Evolutionary conservation across 2,113 vertebrate species (phyloP).

Genomic region (Melanotaenia duboulayi): DNA sequence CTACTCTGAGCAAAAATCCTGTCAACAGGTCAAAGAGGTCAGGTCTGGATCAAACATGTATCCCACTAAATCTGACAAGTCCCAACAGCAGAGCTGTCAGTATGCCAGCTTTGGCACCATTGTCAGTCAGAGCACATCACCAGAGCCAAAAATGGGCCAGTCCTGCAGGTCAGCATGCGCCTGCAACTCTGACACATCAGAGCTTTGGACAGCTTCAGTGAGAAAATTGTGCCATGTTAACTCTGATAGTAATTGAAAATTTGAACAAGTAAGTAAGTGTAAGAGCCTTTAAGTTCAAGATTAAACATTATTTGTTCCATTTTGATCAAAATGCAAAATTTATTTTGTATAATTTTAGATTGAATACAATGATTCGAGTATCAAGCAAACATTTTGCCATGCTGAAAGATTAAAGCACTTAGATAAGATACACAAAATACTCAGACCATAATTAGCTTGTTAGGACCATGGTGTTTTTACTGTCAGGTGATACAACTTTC

Average conservation of each 20-base stretch:
- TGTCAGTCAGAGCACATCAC: slow-evolving; percentile 68
- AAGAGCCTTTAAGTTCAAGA: no score
- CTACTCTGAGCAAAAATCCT: slow-evolving; percentile 63
- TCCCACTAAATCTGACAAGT: slow-evolving; percentile 72
- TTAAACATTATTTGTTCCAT: not conserved
- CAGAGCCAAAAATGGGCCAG: slow-evolving; percentile 56
- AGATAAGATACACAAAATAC: not conserved
- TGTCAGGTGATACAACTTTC: not conserved
- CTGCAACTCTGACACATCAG: slow-evolving; percentile 42
- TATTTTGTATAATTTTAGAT: not conserved
- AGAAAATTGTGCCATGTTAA: slow-evolving; percentile 26
- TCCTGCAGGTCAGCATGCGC: slow-evolving; percentile 50
- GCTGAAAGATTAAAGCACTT: not conserved
- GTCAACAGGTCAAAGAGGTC: slow-evolving; percentile 74
- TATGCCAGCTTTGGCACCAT: slow-evolving; percentile 57
- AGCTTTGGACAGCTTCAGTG: slow-evolving; percentile 48
- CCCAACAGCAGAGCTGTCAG: slow-evolving; percentile 72
- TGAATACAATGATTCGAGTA: not conserved
- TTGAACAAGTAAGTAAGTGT: no score
- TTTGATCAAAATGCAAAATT: not conserved
- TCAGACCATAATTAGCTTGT: not conserved
- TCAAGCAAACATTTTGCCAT: not conserved
- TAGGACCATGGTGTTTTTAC: not conserved
- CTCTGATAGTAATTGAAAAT: not conserved
- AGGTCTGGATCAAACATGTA: slow-evolving; percentile 70